Evolutionary conservation across 2,797 vertebrate species (phyloP), one percentile per base, ranked within the genome.

Genomic region (Pangasius krempfi): DNA sequence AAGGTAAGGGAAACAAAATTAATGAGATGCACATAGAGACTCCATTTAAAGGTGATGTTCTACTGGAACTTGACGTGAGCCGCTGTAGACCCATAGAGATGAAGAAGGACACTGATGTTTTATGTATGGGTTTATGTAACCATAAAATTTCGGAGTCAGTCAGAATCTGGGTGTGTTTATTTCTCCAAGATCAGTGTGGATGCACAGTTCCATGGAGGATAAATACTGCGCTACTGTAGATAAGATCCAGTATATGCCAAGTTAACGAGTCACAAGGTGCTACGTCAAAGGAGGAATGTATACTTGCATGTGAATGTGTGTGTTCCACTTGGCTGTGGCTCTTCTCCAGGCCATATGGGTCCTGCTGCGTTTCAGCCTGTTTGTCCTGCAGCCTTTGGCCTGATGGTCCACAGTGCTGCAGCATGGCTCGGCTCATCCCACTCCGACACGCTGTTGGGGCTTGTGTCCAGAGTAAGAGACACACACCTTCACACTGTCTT

Each of bases 341-440:
- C 91, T 91, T 94, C 92, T 93, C 88, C 88, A 89, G 86, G 93
- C 96, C 96, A 96, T 96, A 96, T 96, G 96, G 96, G 89, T 92
- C 94, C 94, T 94, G 95, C 95, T 95, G 96, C 82, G 95, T 90
- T 89, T 66, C 95, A 93, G 92, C 91, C 95, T 95, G 95, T 94
- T 94, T 93, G 9, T 92, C 93, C 10, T 94, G 93, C 94, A 94
- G 95, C 93, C 92, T 92, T 87, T 91, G 89, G 90, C 89, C 90
- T 83, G 91, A 86, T 86, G 90, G 81, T 91, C 90, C 58, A 70
- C 86, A 88, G 90, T 37, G 62, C 80, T 89, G 78, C 92, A 89
- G 90, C 86, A 85, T 47, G 85, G 91, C 83, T 89, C 80, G 86
- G 87, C 88, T 91, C 88, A 83, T 47, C 84, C 88, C 88, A 88